Evolutionary conservation across 2,113 vertebrate species (phyloP).

Genomic region (Leiothrix lutea): DNA sequence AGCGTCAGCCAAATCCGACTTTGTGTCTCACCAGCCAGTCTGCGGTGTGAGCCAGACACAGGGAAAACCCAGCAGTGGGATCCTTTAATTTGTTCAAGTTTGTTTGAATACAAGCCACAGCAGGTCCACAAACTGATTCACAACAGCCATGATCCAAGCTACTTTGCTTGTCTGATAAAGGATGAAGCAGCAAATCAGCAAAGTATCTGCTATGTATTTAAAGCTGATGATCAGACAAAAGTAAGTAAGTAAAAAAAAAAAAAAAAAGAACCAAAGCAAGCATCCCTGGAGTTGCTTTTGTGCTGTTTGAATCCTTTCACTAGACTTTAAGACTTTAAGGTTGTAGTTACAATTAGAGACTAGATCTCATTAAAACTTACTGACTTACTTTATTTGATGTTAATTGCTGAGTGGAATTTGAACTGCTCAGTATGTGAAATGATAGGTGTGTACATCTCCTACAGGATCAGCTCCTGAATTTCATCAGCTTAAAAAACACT

Average conservation of each 20-base stretch:
- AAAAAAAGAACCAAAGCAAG: background rate
- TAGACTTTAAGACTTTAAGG: background rate
- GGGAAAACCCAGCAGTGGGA: conserved; percentile 80
- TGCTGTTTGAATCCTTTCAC: background rate
- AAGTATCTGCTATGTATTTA: conserved; percentile 90
- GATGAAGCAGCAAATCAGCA: conserved; percentile 43
- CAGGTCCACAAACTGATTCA: conserved; percentile 88
- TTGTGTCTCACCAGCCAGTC: conserved; percentile 73
- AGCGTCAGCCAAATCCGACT: conserved; percentile 69
- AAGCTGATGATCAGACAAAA: conserved; percentile 87
- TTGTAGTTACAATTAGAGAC: background rate
- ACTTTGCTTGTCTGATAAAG: conserved; percentile 89
- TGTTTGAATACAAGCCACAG: conserved; percentile 89
- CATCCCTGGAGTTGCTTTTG: background rate
- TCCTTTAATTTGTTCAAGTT: conserved; percentile 81
- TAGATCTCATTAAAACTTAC: background rate
- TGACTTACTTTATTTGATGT: background rate
- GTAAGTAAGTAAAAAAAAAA: conserved; percentile 79
- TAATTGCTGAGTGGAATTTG: background rate
- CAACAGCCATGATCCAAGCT: conserved; percentile 90
- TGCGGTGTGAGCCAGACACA: conserved; percentile 79
- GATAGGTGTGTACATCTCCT: background rate
- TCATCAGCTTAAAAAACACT: background rate
- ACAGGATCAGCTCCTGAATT: background rate
- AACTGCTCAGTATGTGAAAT: background rate